Base-by-base conservation (phyloP, 2,888 invertebrate genomes). In the Thyatira batis region DNA sequence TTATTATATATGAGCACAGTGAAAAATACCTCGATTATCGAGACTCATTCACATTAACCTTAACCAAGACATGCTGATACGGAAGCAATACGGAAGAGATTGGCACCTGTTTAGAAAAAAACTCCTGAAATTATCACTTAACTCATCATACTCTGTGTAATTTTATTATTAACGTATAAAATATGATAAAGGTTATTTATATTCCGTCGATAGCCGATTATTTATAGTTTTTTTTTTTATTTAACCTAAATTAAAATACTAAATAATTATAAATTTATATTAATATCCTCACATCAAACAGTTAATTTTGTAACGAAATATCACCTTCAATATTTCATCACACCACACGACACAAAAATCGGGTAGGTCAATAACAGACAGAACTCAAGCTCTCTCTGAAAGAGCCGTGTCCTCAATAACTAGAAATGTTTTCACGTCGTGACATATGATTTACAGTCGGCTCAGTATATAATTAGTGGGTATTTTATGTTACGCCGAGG, bases 281-380 rank as follows among this genome's bases (percentile, higher is more conserved):
- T n/a, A n/a, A n/a, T 39, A 39, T 39, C 17, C 17, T 1, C 39
- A 17, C 2, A 2, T 17, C 39, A 39, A 3, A 39, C 6, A 39
- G 39, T n/a, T 1, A 17, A 39, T 39, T 39, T 17, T 39, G 39
- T 17, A 39, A 39, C 17, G 17, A 39, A 39, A 39, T 39, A 39
- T 17, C 17, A 17, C 39, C 39, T 17, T 2, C 39, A n/a, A 39
- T 39, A 39, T 39, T 39, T 23, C 28, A 10, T n/a, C 8, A 39
- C 39, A 39, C 28, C 27, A 6, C 48, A 28, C 27, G 48, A 48
- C n/a, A n/a, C n/a, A n/a, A 48, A 27, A 27, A 9, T 27, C 27
- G 28, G 20, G 61, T 76, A 54, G 79, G 76, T 75, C 74, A 76
- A 67, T 70, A 70, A 65, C 66, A 69, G 62, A 60, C 55, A 58